Percentiles rank a stretch among this genome's conserved stretches.
phyloP scores from a whole-genome alignment of 2,888 invertebrate species.

The Vanessa cardui region DNA sequence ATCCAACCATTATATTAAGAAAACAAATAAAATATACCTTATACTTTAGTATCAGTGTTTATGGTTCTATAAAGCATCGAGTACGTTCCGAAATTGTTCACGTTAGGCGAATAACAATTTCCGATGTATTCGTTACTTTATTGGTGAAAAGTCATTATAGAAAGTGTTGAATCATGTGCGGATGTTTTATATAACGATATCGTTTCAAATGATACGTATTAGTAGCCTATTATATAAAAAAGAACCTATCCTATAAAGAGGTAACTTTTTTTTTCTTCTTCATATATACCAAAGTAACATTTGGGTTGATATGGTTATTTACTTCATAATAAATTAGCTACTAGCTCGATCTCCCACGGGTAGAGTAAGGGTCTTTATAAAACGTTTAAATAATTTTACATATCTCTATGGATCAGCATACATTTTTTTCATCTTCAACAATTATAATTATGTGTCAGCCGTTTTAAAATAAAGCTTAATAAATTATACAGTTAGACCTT shows the following conservation, averaged over 20 bases:
- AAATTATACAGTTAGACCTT: too few relatives aligned
- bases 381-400: background rate
- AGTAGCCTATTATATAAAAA: background rate
- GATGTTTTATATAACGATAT: background rate
- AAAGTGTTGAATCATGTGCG: constrained; percentile 4
- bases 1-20: background rate
- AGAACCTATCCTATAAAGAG: too few relatives aligned
- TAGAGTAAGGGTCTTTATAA: background rate
- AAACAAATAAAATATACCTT: background rate
- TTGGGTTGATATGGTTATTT: too few relatives aligned
- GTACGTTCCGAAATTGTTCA: constrained; percentile 19
- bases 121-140: constrained; percentile 20
- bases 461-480: too few relatives aligned
- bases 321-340: too few relatives aligned
- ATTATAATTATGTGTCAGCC: too few relatives aligned
- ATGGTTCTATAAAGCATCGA: constrained; percentile 1
- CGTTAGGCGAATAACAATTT: constrained; percentile 28
- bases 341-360: too few relatives aligned
- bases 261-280: too few relatives aligned
- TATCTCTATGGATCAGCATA: too few relatives aligned
- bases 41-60: background rate
- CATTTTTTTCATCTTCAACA: too few relatives aligned
- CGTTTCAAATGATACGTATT: background rate
- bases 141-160: constrained; percentile 20
- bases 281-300: too few relatives aligned